Conservation (phyloP, 2,113 vertebrate genomes). For the Mobula birostris region DNA sequence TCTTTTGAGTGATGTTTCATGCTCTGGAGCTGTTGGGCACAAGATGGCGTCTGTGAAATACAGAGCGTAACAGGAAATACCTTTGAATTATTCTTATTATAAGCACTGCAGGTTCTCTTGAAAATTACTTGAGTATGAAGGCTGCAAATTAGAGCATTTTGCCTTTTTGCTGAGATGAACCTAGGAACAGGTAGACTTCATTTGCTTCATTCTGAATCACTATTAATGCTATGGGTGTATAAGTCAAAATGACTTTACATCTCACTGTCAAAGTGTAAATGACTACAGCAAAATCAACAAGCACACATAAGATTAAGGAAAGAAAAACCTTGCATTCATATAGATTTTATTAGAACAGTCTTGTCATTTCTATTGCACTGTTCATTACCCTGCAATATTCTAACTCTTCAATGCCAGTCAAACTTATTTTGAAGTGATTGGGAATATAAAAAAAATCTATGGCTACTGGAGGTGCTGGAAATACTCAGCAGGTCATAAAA, state of each 20-base stretch:
- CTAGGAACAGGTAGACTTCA: background rate
- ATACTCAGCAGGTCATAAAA: too few relatives aligned
- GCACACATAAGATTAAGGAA: background rate
- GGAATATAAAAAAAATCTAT: too few relatives aligned
- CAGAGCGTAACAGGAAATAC: background rate
- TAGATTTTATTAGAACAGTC: too few relatives aligned
- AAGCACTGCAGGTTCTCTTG: background rate
- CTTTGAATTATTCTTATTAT: background rate
- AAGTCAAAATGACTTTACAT: background rate
- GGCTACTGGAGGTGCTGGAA: too few relatives aligned
- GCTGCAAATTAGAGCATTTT: background rate
- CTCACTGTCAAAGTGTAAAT: background rate
- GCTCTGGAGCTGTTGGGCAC: background rate
- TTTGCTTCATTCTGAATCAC: background rate
- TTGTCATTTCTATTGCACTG: too few relatives aligned
- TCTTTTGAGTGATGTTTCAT: background rate
- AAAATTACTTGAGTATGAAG: background rate
- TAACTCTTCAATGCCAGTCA: too few relatives aligned
- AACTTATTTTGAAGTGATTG: too few relatives aligned
- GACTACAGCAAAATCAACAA: background rate
- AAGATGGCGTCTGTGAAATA: background rate
- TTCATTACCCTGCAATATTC: too few relatives aligned
- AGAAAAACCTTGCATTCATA: background rate
- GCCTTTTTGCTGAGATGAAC: background rate
- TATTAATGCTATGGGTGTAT: background rate